Conservation (phyloP, 1,140 invertebrate genomes). For the Melipona quadrifasciata region DNA sequence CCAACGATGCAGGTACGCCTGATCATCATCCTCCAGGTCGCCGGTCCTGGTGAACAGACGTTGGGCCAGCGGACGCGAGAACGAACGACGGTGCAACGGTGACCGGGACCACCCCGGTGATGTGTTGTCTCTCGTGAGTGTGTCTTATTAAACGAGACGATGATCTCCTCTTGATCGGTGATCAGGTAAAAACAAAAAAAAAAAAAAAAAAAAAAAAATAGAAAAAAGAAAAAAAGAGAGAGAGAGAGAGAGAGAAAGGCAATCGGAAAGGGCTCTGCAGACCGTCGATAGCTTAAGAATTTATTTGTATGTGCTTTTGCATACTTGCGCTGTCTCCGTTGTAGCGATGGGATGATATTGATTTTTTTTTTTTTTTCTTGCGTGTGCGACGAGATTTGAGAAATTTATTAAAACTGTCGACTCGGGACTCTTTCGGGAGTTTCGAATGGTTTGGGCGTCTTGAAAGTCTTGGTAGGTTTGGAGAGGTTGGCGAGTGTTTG, state of each 20-base stretch:
- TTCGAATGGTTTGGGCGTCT: neutral
- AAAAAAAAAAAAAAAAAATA: neutral
- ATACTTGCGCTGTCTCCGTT: neutral
- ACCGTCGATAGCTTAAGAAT: neutral
- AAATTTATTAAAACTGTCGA: neutral
- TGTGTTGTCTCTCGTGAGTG: constrained; percentile 65
- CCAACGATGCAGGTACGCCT: constrained; percentile 67
- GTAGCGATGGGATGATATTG: too few species aligned
- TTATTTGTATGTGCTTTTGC: neutral
- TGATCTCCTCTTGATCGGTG: neutral
- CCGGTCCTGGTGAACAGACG: constrained; percentile 58
- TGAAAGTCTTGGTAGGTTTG: neutral
- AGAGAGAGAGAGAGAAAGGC: constrained; percentile 54
- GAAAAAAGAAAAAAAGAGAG: neutral
- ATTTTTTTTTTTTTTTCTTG: too few species aligned
- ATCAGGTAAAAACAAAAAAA: constrained; percentile 16
- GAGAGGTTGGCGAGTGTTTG: too few species aligned
- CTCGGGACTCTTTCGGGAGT: neutral
- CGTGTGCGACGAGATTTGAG: neutral
- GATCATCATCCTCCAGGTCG: constrained; percentile 46
- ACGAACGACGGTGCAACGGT: constrained; percentile 59
- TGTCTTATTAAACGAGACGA: constrained; percentile 51
- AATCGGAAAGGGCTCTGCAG: neutral
- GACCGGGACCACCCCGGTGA: constrained; percentile 49
- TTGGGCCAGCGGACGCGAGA: constrained; percentile 58